Conservation (phyloP, 2,888 invertebrate species). For the Xestia rhomboidea region DNA sequence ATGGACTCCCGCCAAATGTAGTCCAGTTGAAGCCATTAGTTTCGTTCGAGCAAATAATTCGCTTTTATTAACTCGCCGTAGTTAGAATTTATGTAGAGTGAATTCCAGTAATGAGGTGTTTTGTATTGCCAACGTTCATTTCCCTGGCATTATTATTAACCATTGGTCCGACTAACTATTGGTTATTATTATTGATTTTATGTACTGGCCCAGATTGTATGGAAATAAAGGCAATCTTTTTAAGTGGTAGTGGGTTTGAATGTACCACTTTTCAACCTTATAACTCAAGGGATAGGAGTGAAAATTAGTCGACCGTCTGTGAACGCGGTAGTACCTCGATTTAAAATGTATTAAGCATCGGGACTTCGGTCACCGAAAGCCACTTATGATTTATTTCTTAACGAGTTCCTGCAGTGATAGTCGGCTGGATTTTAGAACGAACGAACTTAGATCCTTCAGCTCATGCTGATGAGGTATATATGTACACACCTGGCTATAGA, state of each 20-base stretch:
- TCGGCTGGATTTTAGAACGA: background rate
- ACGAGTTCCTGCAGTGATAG: background rate
- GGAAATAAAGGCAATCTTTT: slow-evolving; percentile 41
- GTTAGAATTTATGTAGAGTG: slow-evolving; percentile 45
- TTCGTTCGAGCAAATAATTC: slow-evolving; percentile 53
- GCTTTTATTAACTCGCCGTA: slow-evolving; percentile 41
- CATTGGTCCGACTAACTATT: slow-evolving; percentile 1
- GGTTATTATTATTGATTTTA: slow-evolving; percentile 50
- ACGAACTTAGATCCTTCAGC: background rate
- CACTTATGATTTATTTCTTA: background rate
- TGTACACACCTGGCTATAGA: too few species aligned
- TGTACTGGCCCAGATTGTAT: slow-evolving; percentile 41
- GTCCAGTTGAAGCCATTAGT: slow-evolving; percentile 50
- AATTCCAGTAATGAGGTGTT: slow-evolving; percentile 24
- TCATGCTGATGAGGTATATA: too few species aligned
- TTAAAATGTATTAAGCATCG: slow-evolving; percentile 14
- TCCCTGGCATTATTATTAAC: slow-evolving; percentile 15
- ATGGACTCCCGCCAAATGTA: slow-evolving; percentile 57
- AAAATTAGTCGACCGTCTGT: background rate
- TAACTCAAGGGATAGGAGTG: background rate
- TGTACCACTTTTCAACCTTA: background rate
- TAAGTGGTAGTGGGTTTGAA: slow-evolving; percentile 36
- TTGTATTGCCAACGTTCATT: slow-evolving; percentile 30
- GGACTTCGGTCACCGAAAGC: background rate
- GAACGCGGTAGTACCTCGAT: background rate